Percentiles rank a stretch among this genome's conserved stretches.
phyloP scores from a whole-genome alignment of 2,113 vertebrate species.

The Cyphomyrus plagiostoma region DNA sequence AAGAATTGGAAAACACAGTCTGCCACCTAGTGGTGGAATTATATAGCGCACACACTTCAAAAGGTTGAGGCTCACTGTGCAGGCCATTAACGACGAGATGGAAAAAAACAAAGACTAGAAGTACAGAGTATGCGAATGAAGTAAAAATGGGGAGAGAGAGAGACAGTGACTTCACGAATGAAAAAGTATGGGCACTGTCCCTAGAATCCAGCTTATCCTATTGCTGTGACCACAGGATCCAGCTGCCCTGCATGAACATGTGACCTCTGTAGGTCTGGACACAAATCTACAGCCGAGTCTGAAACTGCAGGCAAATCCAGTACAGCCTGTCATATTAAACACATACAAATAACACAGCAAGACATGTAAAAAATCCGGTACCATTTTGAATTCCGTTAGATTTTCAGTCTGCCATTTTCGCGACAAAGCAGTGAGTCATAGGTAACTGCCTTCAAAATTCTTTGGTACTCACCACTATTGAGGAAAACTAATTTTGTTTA shows the following conservation, averaged over 20 bases:
- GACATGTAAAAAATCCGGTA: background rate
- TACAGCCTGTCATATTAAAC: background rate
- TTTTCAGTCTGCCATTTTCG: background rate
- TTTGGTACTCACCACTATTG: background rate
- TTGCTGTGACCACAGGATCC: background rate
- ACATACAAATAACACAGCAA: background rate
- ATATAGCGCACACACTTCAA: background rate
- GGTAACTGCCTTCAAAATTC: background rate
- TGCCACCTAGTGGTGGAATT: background rate
- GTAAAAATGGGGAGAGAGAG: background rate
- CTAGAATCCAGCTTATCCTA: background rate
- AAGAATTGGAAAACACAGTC: background rate
- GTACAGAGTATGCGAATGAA: background rate
- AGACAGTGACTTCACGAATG: background rate
- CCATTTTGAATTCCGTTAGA: background rate
- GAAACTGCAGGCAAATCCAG: background rate
- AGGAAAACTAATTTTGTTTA: background rate
- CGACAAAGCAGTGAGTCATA: background rate
- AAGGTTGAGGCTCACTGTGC: background rate
- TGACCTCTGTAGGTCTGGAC: background rate
- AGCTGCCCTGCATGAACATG: background rate
- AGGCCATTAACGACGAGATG: too few species aligned
- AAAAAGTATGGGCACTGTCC: background rate
- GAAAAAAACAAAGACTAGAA: too few species aligned
- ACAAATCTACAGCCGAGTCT: background rate